Conservation (phyloP, 2,797 vertebrate genomes). For the Myotis daubentonii region DNA sequence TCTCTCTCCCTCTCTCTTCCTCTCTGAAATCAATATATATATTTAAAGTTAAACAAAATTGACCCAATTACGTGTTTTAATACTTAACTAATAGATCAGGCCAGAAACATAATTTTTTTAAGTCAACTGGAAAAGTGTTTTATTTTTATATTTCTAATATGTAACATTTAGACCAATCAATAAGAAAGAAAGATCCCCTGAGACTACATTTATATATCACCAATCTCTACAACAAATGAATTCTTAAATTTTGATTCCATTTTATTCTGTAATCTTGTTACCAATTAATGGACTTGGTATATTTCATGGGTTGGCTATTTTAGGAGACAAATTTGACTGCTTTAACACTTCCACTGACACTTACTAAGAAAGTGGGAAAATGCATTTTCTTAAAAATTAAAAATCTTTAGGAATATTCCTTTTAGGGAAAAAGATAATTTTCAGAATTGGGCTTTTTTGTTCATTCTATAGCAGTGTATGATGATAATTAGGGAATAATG, state of each 20-base stretch:
- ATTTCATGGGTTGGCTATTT: background rate
- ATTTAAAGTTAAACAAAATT: background rate
- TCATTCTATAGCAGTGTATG: background rate
- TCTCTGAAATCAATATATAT: too few relatives aligned
- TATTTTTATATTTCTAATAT: slow-evolving; percentile 30
- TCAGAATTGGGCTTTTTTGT: background rate
- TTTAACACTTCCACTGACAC: slow-evolving; percentile 59
- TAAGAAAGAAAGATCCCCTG: background rate
- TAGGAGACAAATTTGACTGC: slow-evolving; percentile 41
- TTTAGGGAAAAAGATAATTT: slow-evolving; percentile 40
- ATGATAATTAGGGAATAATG: background rate
- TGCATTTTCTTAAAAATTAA: background rate
- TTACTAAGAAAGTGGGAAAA: slow-evolving; percentile 13
- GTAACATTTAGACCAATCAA: background rate
- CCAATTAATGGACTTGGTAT: slow-evolving; percentile 20
- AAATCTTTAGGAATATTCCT: background rate
- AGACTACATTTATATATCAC: background rate
- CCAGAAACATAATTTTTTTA: background rate
- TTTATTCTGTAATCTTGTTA: slow-evolving; percentile 29
- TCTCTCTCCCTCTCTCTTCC: too few relatives aligned
- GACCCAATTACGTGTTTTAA: background rate
- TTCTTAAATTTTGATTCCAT: slow-evolving; percentile 28
- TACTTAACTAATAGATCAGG: background rate
- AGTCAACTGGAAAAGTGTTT: background rate
- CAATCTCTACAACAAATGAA: background rate